Evolutionary conservation across 2,113 vertebrate genomes (phyloP).

Genomic region (Etia nguti): DNA sequence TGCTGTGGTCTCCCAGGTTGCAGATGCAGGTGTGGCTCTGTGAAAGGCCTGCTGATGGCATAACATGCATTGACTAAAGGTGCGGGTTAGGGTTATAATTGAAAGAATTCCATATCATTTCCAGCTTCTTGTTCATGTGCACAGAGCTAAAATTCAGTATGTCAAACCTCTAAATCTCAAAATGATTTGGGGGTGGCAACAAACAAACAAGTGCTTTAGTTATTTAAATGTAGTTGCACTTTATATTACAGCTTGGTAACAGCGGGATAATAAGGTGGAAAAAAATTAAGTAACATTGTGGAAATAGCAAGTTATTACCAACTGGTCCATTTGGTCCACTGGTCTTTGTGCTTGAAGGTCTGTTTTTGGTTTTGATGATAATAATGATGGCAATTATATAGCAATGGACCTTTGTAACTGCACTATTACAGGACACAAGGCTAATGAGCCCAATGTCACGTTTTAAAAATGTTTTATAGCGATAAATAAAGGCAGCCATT

Average conservation of each 20-base stretch:
- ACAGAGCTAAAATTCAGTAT: background rate
- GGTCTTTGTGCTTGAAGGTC: background rate
- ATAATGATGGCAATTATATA: background rate
- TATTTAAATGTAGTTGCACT: background rate
- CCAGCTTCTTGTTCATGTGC: background rate
- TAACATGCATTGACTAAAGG: background rate
- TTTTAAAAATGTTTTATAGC: background rate
- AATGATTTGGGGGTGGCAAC: background rate
- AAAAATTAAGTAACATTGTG: too few relatives aligned
- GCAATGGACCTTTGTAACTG: background rate
- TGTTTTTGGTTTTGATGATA: background rate
- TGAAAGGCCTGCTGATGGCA: background rate
- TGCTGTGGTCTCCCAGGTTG: constrained; percentile 9
- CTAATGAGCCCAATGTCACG: background rate
- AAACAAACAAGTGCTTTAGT: background rate
- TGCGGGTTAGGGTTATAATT: background rate
- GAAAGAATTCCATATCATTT: background rate
- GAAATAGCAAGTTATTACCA: background rate
- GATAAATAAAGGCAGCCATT: background rate
- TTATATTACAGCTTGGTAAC: background rate
- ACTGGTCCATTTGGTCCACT: background rate
- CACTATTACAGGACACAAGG: background rate
- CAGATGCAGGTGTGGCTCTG: constrained; percentile 16
- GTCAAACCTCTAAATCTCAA: background rate
- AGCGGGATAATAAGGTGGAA: background rate